phyloP scores from a whole-genome alignment of 1,140 invertebrate genomes.

The Conopomorpha cramerella region DNA sequence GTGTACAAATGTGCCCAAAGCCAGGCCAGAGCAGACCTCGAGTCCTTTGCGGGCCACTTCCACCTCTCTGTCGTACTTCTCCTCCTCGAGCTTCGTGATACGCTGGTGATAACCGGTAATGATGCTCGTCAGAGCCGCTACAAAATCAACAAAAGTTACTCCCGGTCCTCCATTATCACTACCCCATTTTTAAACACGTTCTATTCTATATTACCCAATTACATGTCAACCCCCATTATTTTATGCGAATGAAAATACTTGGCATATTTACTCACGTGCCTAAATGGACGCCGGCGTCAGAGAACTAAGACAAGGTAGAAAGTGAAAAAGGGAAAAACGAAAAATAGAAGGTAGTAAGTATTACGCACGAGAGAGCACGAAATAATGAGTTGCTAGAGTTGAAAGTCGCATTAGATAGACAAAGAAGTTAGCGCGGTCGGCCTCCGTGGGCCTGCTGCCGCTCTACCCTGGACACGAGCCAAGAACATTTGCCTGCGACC shows the following conservation, averaged over 20 bases:
- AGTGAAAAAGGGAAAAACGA: conserved; percentile 27
- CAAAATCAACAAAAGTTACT: conserved; percentile 60
- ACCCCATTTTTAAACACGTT: too few relatives aligned
- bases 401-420: conserved; percentile 31
- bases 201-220: too few relatives aligned
- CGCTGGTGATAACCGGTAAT: conserved; percentile 85
- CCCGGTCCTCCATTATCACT: too few relatives aligned
- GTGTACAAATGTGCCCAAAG: conserved; percentile 38
- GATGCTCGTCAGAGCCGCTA: conserved; percentile 82
- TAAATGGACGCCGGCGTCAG: conserved; percentile 12
- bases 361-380: conserved; percentile 23
- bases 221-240: too few relatives aligned
- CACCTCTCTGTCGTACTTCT: conserved; percentile 96
- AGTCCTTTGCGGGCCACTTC: conserved; percentile 91
- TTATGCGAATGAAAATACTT: too few relatives aligned
- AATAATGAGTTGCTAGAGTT: conserved; percentile 27
- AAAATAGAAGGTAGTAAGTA: conserved; percentile 31
- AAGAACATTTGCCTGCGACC: too few relatives aligned
- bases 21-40: conserved; percentile 75
- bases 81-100: conserved; percentile 85
- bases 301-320: conserved; percentile 22
- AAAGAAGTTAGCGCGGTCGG: conserved; percentile 10
- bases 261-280: neutral
- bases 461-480: too few relatives aligned
- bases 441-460: too few relatives aligned